Evolutionary conservation across 2,888 invertebrate genomes (phyloP), one percentile per base, ranked within the genome.

Genomic region (Drosophila formosana): DNA sequence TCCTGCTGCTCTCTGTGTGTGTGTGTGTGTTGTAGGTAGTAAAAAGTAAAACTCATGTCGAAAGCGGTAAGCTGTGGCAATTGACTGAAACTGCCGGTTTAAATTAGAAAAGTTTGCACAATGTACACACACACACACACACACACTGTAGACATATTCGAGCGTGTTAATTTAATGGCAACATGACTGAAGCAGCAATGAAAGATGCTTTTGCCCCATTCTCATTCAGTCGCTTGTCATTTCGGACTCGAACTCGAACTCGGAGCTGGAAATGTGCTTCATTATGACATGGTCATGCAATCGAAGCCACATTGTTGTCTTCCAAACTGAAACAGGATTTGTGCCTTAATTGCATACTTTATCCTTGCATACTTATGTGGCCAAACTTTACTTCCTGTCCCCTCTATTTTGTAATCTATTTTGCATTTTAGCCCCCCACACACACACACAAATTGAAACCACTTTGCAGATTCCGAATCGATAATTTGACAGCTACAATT

Each of bases 81-180:
- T 83, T 88, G 83, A 83, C 86, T 88, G 88, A 86, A 83, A 83
- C 83, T 88, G 88, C 83, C 83, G 89, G 81, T 83, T 88, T 83
- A 88, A 83, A 83, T 83, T 83, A 83, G 83, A 83, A 83, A 83
- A 83, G 83, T 83, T 83, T 88, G 71, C 82, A 82, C 84, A 87
- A 82, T 82, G 88, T 88, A 80, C 55, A 75, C 58, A 79, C 45
- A 65, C 46, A 66, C 49, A 61, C 30, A 57, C 53, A 64, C 11
- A 13, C 34, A 30, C 28, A 34, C 3, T 56, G 18, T 26, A 72
- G 46, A 50, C 43, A 61, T 75, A 87, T 69, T 82, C 72, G 82
- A 88, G 82, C 82, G 82, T 88, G 82, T 82, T 88, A 82, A 82
- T 82, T 82, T 82, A 82, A 82, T 87, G 88, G 88, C 75, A 84